These are phyloP conservation scores for Enhydra lutris DNA, from an alignment of 2,113 vertebrate species.

Conservation along the genomic window DNA sequence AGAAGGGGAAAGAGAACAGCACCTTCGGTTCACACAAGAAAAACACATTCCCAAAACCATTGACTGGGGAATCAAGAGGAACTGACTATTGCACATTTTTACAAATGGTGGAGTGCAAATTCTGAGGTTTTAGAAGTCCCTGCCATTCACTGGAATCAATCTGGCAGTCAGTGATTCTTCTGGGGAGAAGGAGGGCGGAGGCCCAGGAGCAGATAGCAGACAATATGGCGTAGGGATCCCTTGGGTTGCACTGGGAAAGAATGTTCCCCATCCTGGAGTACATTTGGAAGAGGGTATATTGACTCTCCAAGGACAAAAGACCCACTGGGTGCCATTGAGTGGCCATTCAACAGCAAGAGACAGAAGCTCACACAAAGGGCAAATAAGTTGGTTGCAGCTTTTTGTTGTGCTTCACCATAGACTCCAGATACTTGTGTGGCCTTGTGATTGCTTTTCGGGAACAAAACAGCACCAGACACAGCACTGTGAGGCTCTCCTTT, in stretches of 20 bases:
- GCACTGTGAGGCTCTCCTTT: not conserved
- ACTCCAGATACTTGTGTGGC: not conserved
- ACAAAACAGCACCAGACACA: not conserved
- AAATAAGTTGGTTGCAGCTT: not conserved
- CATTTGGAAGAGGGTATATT: not conserved
- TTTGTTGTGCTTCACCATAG: not conserved
- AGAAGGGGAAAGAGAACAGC: not conserved
- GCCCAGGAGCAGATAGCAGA: not conserved
- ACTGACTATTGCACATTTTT: not conserved
- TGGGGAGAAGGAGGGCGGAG: not conserved
- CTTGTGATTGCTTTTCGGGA: not conserved
- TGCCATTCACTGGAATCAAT: not conserved
- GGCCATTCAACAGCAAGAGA: not conserved
- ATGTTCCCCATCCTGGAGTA: not conserved
- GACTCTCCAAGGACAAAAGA: not conserved
- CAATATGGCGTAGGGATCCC: not conserved
- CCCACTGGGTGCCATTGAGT: not conserved
- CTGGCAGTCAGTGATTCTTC: not conserved
- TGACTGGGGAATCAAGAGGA: not conserved
- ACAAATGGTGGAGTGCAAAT: not conserved
- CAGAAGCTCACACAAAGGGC: not conserved
- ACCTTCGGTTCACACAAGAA: not conserved
- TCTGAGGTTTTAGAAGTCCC: not conserved
- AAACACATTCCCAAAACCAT: not conserved
- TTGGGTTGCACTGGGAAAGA: not conserved